phyloP scores from a whole-genome alignment of 2,797 vertebrate genomes.

The Avahi laniger region DNA sequence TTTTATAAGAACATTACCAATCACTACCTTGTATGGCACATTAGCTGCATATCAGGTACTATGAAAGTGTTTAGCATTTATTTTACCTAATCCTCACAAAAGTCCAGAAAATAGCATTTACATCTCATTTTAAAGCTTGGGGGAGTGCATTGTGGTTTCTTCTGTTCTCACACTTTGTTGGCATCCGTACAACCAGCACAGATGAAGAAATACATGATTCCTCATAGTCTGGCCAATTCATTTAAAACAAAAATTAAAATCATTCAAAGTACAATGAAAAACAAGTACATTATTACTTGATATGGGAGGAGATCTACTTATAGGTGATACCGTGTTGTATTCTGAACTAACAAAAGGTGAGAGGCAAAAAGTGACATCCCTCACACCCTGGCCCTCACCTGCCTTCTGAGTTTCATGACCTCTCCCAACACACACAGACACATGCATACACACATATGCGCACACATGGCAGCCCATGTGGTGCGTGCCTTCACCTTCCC shows the following conservation, averaged over 20 bases:
- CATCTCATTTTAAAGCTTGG: background rate
- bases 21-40: background rate
- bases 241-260: background rate
- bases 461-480: rapidly evolving
- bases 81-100: background rate
- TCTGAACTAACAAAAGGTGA: background rate
- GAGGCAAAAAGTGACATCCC: background rate
- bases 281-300: background rate
- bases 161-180: background rate
- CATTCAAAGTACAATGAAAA: background rate
- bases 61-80: background rate
- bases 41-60: background rate
- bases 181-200: background rate
- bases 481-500: background rate
- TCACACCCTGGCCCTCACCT: background rate
- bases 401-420: background rate
- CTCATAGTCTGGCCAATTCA: background rate
- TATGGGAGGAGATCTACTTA: background rate
- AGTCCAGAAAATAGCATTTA: background rate
- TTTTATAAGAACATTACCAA: background rate
- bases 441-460: background rate
- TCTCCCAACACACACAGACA: background rate
- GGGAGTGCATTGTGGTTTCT: background rate
- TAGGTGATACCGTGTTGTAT: background rate
- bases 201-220: background rate